These are phyloP conservation scores for Sinelater perroti DNA, from an alignment of 2,888 invertebrate genomes.

Conservation along the genomic window DNA sequence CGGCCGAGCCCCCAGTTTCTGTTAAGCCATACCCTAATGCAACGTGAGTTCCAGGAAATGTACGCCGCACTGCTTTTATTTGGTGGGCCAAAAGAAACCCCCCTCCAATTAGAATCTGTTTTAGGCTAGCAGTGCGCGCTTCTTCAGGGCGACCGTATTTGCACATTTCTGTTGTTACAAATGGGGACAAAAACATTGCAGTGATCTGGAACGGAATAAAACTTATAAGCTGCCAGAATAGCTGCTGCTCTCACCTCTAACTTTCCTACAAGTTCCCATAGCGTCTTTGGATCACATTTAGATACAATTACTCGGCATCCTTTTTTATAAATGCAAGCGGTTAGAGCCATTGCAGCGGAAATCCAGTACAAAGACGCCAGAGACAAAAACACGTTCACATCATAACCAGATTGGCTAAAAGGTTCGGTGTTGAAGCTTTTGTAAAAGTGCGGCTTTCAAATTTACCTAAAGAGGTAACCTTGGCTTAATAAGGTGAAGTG, in stretches of 20 bases:
- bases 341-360: conserved; percentile 43
- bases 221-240: too few species aligned
- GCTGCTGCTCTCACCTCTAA: conserved; percentile 16
- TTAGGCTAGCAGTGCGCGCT: conserved; percentile 51
- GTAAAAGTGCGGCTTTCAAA: neutral
- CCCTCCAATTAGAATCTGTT: conserved; percentile 49
- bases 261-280: conserved; percentile 16
- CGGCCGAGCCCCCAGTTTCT: conserved; percentile 49
- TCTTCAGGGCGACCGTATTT: conserved; percentile 52
- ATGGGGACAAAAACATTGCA: conserved; percentile 46
- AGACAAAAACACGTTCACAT: conserved; percentile 14
- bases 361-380: conserved; percentile 52
- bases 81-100: conserved; percentile 46
- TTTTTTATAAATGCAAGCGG: conserved; percentile 35
- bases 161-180: conserved; percentile 46
- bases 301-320: conserved; percentile 46
- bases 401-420: neutral
- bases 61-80: conserved; percentile 48
- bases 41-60: conserved; percentile 53
- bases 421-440: neutral
- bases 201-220: conserved; percentile 25
- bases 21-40: conserved; percentile 53
- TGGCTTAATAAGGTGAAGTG: conserved; percentile 35
- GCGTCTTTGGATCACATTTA: conserved; percentile 35
- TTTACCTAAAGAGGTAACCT: conserved; percentile 1